Base-by-base conservation (phyloP, 2,888 invertebrate species). In the Agapetus fuscipes region DNA sequence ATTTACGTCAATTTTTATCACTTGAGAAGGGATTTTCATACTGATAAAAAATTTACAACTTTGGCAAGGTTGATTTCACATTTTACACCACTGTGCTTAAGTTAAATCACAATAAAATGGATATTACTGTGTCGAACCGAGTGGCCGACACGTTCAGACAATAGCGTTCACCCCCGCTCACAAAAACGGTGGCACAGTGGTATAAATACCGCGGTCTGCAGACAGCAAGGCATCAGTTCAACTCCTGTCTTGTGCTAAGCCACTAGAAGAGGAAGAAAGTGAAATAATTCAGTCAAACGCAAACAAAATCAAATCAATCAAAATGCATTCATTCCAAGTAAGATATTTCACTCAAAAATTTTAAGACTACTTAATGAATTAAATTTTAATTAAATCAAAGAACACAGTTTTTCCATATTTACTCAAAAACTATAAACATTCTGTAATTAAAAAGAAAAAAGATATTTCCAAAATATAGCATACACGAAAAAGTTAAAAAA, bases 251-350 rank as follows among this genome's bases (percentile, higher is more conserved):
- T 17, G 49, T 49, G 49, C 31, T 16, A 20, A 55, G 41, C 16
- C 40, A 58, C 45, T 61, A 60, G 65, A 67, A 68, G 64, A 67
- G 65, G 67, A 64, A 58, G 66, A 64, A 66, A 69, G 67, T 68
- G 66, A 63, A 47, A 39, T 24, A 29, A 30, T 17, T 43, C 34
- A 11, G 5, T 17, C 10, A 38, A 39, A 39, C 26, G 12, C 28
- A 25, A 27, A 7, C 33, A 35, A 27, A 25, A 30, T 12, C 28
- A 34, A 30, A 20, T 12, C 7, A 34, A 16, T 37, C 40, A 64
- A 56, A 55, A 70, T 69, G 70, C 61, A 59, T 56, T 53, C 57
- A 44, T 59, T 59, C 48, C 66, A 68, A 63, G 69, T 70, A 64
- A 68, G 69, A 64, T 3, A 30, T 11, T 20, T 37, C 11, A 24